Conservation (phyloP, 1,140 invertebrate species). For the Agrypnia vestita region DNA sequence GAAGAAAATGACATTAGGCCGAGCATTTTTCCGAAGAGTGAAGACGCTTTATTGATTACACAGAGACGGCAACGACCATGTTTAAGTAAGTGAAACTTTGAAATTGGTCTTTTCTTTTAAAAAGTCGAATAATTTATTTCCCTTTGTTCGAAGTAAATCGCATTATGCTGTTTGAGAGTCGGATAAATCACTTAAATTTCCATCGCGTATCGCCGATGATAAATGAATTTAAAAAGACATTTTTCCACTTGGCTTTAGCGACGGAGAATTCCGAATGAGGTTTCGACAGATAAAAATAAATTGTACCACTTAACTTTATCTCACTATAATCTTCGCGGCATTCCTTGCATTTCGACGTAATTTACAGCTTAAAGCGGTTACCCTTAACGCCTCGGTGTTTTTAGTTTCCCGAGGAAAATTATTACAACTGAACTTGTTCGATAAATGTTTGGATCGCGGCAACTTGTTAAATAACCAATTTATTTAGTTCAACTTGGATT, state of each 20-base stretch:
- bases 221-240: conserved; percentile 59
- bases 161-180: conserved; percentile 56
- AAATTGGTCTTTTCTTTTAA: conserved; percentile 40
- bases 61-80: conserved; percentile 28
- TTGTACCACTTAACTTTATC: background rate
- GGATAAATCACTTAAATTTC: conserved; percentile 61
- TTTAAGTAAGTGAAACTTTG: conserved; percentile 47
- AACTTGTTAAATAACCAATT: no score
- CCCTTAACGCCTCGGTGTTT: no score
- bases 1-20: conserved; percentile 26
- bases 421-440: no score
- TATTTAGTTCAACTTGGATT: no score
- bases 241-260: conserved; percentile 36
- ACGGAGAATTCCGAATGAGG: conserved; percentile 30
- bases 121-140: conserved; percentile 56
- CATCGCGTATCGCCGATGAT: conserved; percentile 56
- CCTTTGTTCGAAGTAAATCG: conserved; percentile 55
- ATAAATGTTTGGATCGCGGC: no score
- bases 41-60: conserved; percentile 19
- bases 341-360: no score
- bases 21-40: conserved; percentile 29
- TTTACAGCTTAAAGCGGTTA: no score
- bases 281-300: conserved; percentile 24
- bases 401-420: no score
- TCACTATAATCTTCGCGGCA: no score